Percentiles rank a stretch among this genome's conserved stretches.
Conservation (phyloP, 30 jellyfish, hydroid and myxozoan genomes). For the Sanderia malayensis region DNA sequence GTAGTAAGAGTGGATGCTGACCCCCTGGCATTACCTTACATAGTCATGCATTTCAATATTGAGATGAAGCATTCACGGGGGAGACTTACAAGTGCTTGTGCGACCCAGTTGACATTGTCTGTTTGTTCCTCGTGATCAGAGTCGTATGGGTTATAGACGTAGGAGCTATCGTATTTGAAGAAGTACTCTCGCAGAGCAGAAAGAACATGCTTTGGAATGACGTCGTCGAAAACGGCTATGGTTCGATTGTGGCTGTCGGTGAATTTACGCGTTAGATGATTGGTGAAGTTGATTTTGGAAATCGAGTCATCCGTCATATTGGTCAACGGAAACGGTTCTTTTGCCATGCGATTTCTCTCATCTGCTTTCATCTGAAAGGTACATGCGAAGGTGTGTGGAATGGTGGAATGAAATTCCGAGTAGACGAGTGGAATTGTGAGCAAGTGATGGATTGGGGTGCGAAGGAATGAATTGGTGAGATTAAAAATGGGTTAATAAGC, state of each 20-base stretch:
- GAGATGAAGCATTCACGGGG: not conserved
- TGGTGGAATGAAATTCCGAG: no score
- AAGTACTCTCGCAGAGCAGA: conserved; percentile 56
- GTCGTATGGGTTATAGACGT: conserved; percentile 54
- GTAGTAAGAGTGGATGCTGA: no score
- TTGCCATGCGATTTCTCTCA: conserved; percentile 21
- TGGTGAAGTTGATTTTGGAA: conserved; percentile 22
- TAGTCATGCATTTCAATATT: no score
- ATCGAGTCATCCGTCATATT: conserved; percentile 27
- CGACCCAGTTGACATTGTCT: conserved; percentile 72
- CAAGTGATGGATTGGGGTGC: no score
- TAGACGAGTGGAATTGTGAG: no score
- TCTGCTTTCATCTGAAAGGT: conserved; percentile 20
- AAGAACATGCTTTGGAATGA: conserved; percentile 60
- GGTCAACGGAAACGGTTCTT: conserved; percentile 51
- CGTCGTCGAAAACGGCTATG: conserved; percentile 63
- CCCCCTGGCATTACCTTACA: no score
- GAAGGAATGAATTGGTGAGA: no score
- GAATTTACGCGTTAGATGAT: conserved; percentile 34
- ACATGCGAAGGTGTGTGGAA: no score
- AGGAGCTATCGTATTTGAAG: conserved; percentile 57
- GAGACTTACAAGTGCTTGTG: conserved; percentile 41
- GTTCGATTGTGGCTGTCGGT: conserved; percentile 45
- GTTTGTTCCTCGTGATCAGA: conserved; percentile 55
- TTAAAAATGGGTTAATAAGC: no score